Evolutionary conservation across 2,113 vertebrate species (phyloP).

Genomic region (Acanthisitta chloris): DNA sequence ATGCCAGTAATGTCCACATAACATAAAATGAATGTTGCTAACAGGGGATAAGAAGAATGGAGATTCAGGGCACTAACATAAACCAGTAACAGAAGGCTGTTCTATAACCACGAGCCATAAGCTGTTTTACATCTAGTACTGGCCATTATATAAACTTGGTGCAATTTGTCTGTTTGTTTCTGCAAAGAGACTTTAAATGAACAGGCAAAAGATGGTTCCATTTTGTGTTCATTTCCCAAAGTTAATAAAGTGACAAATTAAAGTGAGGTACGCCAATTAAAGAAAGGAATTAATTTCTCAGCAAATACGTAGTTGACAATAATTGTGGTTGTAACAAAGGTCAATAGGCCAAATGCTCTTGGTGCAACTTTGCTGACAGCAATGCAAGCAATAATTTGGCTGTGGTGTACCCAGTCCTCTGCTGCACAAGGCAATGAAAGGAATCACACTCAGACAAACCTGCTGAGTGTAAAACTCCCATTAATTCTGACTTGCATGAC

Average conservation of each 20-base stretch:
- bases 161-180: neutral
- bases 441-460: neutral
- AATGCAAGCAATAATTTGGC: neutral
- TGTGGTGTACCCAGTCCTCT: neutral
- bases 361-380: neutral
- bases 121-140: neutral
- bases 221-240: neutral
- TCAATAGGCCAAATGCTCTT: neutral
- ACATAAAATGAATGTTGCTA: neutral
- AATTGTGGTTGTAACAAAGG: neutral
- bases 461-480: neutral
- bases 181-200: neutral
- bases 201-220: neutral
- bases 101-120: neutral
- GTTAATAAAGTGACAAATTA: neutral
- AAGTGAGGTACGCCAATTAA: neutral
- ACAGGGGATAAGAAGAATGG: neutral
- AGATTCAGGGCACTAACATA: neutral
- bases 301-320: neutral
- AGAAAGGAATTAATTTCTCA: neutral
- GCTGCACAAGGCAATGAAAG: neutral
- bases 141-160: neutral
- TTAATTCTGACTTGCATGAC: neutral
- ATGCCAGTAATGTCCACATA: neutral
- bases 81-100: neutral